Evolutionary conservation across 1,140 invertebrate genomes (phyloP), one percentile per base, ranked within the genome.

Genomic region (Lasioglossum albipes): DNA sequence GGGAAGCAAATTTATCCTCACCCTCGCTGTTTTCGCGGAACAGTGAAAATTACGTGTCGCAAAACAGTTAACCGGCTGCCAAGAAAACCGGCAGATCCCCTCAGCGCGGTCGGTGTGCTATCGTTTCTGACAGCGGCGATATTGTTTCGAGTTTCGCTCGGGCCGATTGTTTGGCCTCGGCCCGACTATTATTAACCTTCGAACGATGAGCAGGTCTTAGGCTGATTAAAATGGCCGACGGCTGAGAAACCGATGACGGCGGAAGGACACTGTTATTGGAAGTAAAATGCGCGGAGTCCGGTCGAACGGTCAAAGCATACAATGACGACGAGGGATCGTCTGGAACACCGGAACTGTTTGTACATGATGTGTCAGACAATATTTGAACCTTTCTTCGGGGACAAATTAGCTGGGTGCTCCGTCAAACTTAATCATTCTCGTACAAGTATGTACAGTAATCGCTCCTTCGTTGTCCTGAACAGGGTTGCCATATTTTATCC

Each of bases 51-150:
- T 10, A 2, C 4, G 7, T 20, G 45, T 13, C 27, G 36, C 16
- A 27, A 65, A 41, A 31, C 16, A n/a, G 61, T 31, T 13, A 6
- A 36, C 16, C 31, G 5, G 12, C 65, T 20, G 69, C 61, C 69
- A 79, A 78, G 59, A 57, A 13, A 57, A 42, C n/a, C 18, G 49
- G 64, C 57, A 76, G 68, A 22, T 22, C 52, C 12, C 2, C 5
- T 2, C 6, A 6, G 5, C 52, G 2, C 52, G 18, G 13, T 3
- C 27, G 27, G 52, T 6, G 16, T 6, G 18, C 22, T 16, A 3
- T 22, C 4, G 7, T 2, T n/a, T 49, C 9, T 10, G 20, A 18
- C 18, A 12, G 20, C 13, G 75, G 52, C 69, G 27, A 27, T 57
- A 67, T n/a, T 54, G 52, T 5, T 36, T 49, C 27, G n/a, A 42